phyloP scores from a whole-genome alignment of 2,888 invertebrate species.

The Conistra vaccinii region DNA sequence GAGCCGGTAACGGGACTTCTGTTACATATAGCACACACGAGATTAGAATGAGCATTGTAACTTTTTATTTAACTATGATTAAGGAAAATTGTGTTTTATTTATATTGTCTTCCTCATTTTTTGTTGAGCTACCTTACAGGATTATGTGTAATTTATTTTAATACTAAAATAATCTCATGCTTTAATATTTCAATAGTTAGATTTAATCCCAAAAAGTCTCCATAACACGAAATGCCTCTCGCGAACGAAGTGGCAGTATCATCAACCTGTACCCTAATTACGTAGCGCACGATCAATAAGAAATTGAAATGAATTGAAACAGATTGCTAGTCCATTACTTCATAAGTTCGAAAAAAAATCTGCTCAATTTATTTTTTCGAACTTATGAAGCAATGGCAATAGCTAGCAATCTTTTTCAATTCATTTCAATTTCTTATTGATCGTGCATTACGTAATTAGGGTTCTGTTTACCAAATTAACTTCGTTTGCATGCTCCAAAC shows the following conservation, averaged over 20 bases:
- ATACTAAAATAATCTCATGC: not conserved
- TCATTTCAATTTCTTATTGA: too few relatives aligned
- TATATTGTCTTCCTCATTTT: slow-evolving; percentile 7
- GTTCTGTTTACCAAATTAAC: slow-evolving; percentile 37
- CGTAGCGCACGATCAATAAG: too few relatives aligned
- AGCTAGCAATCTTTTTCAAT: too few relatives aligned
- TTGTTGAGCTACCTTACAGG: not conserved
- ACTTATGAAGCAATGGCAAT: too few relatives aligned
- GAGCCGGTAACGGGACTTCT: slow-evolving; percentile 56
- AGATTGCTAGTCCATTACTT: too few relatives aligned
- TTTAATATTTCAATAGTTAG: not conserved
- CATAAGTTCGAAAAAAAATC: too few relatives aligned
- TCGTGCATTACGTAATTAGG: too few relatives aligned
- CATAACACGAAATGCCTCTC: not conserved
- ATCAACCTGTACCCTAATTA: too few relatives aligned
- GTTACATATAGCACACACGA: slow-evolving; percentile 24
- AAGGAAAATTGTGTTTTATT: slow-evolving; percentile 7
- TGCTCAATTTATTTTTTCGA: too few relatives aligned
- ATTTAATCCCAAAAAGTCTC: not conserved
- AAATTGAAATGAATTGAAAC: too few relatives aligned
- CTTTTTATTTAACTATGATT: not conserved
- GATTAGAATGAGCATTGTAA: slow-evolving; percentile 12
- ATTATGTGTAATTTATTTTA: not conserved
- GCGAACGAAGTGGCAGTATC: not conserved
- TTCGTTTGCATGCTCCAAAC: slow-evolving; percentile 7